Conservation (phyloP, 2,888 invertebrate genomes). For the Fragum fragum region DNA sequence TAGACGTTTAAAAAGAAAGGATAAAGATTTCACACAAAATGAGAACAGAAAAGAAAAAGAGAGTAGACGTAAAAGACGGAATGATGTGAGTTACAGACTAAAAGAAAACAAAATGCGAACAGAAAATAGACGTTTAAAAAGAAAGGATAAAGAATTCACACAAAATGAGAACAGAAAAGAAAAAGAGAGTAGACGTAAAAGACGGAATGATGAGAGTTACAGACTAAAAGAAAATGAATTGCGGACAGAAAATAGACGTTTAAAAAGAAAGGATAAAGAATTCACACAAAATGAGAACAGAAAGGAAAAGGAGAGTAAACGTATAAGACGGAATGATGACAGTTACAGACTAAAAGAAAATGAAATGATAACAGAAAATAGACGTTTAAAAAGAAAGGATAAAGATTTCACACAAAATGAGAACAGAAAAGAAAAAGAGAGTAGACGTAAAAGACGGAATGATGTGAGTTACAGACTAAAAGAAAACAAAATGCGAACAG, state of each 20-base stretch:
- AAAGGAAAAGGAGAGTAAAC: conserved; percentile 1
- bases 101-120: neutral
- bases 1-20: conserved; percentile 2
- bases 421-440: neutral
- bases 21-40: neutral
- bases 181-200: neutral
- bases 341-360: conserved; percentile 1
- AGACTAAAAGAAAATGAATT: neutral
- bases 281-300: neutral
- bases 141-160: neutral
- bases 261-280: conserved; percentile 5
- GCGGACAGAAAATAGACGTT: neutral
- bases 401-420: neutral
- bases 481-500: conserved; percentile 8
- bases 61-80: conserved; percentile 8
- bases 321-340: conserved; percentile 6
- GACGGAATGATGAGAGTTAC: conserved; percentile 10
- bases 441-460: neutral
- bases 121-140: conserved; percentile 5
- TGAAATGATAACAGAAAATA: neutral
- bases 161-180: neutral
- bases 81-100: neutral
- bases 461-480: conserved; percentile 4
- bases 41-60: neutral
- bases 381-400: conserved; percentile 10